These are phyloP conservation scores for Thalpophila matura DNA, from an alignment of 2,888 invertebrate species.

Conservation along the genomic window DNA sequence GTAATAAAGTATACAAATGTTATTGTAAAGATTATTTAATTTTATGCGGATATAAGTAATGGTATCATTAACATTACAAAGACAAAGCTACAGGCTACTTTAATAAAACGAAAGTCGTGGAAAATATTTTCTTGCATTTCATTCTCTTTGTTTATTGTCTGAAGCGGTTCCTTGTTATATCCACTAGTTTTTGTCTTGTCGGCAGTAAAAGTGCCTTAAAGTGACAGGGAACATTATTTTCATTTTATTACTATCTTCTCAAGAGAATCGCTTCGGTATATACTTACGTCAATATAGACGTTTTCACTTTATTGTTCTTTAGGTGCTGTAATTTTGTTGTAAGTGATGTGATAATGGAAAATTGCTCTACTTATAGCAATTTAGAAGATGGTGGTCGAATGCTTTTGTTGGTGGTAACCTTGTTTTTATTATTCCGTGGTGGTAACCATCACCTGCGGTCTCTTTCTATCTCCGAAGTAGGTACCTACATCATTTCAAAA, in stretches of 20 bases:
- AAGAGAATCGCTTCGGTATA: slow-evolving; percentile 35
- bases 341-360: not conserved
- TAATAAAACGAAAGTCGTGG: slow-evolving; percentile 29
- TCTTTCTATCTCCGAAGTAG: no score
- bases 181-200: slow-evolving; percentile 31
- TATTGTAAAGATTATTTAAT: slow-evolving; percentile 4
- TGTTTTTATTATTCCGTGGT: no score
- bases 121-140: slow-evolving; percentile 27
- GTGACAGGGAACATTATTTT: slow-evolving; percentile 15
- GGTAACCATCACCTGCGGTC: no score
- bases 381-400: not conserved
- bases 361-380: slow-evolving; percentile 13
- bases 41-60: not conserved
- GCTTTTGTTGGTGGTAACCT: no score
- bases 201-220: slow-evolving; percentile 35
- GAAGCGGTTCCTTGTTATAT: slow-evolving; percentile 31
- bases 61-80: slow-evolving; percentile 5
- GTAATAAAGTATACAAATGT: no score
- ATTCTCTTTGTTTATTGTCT: slow-evolving; percentile 43
- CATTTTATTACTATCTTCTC: slow-evolving; percentile 11
- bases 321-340: slow-evolving; percentile 23
- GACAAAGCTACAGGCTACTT: slow-evolving; percentile 20
- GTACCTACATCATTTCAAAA: no score
- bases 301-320: slow-evolving; percentile 18
- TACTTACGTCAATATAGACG: not conserved